Conservation (phyloP, 2,888 invertebrate species). For the Phymatocera aterrima region DNA sequence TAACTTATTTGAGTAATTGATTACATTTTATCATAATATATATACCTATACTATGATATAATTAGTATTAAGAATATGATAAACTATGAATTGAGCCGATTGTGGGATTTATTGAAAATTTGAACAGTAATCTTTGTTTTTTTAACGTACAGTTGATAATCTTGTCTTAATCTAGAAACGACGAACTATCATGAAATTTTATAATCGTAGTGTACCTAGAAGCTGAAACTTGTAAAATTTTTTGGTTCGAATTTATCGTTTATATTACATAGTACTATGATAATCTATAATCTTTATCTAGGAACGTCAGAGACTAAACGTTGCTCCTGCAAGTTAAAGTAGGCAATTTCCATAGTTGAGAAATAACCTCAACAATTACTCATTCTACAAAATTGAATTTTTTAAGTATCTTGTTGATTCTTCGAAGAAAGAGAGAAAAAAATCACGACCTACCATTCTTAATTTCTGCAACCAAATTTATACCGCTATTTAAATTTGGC, state of each 20-base stretch:
- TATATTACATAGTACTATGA: too few species aligned
- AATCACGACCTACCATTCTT: too few species aligned
- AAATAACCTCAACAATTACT: too few species aligned
- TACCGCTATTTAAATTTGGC: slow-evolving; percentile 3
- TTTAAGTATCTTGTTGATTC: not conserved
- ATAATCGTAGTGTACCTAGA: not conserved
- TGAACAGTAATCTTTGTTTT: not conserved
- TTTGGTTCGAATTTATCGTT: not conserved
- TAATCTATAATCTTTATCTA: not conserved
- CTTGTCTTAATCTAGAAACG: not conserved
- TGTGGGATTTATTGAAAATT: not conserved
- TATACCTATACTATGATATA: slow-evolving; percentile 5
- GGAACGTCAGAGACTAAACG: not conserved
- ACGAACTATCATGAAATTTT: not conserved
- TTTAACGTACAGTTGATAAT: not conserved
- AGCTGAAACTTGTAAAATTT: not conserved
- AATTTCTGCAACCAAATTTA: not conserved
- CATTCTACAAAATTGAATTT: not conserved
- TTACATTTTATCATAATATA: slow-evolving; percentile 23
- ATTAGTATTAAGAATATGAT: slow-evolving; percentile 22
- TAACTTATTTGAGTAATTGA: slow-evolving; percentile 37
- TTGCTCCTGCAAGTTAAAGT: not conserved
- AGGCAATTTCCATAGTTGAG: not conserved
- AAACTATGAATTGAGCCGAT: slow-evolving; percentile 16
- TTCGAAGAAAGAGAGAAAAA: not conserved